Percentiles rank a stretch among this genome's conserved stretches.
These are phyloP conservation scores for Antrozous pallidus DNA, from an alignment of 2,797 vertebrate species.

Conservation along the genomic window DNA sequence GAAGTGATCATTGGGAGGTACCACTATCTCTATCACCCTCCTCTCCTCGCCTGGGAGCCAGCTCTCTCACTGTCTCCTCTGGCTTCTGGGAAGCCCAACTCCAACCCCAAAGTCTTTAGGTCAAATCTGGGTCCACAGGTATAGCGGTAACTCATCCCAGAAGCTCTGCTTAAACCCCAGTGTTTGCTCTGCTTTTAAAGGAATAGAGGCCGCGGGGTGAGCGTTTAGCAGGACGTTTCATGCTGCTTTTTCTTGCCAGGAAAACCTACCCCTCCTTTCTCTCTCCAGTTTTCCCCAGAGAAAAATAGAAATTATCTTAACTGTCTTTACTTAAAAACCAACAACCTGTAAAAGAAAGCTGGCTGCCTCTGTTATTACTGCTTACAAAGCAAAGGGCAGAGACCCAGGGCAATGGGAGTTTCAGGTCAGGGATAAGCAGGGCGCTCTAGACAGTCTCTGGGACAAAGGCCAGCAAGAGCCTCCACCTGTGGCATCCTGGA, in stretches of 20 bases:
- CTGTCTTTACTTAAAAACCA: slow-evolving; percentile 73
- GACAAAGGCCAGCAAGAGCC: not conserved
- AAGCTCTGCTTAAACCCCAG: not conserved
- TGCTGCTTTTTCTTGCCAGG: slow-evolving; percentile 56
- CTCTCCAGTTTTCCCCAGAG: slow-evolving; percentile 53
- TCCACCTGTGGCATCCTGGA: not conserved
- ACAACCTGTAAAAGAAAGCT: slow-evolving; percentile 66
- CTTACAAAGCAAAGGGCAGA: slow-evolving; percentile 59
- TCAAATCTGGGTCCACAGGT: not conserved
- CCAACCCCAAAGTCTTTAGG: not conserved
- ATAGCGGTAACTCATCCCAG: not conserved
- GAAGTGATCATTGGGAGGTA: not conserved
- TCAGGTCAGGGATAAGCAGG: not conserved
- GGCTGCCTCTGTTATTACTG: slow-evolving; percentile 47
- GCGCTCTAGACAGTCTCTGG: not conserved
- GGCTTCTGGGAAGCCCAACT: not conserved
- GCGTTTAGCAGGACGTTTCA: slow-evolving; percentile 63
- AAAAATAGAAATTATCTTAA: slow-evolving; percentile 76
- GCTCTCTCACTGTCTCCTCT: not conserved
- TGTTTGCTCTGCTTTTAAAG: slow-evolving; percentile 43
- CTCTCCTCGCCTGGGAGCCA: not conserved
- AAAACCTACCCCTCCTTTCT: slow-evolving; percentile 56
- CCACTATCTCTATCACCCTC: not conserved
- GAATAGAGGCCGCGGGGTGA: slow-evolving; percentile 45
- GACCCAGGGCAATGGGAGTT: not conserved